Evolutionary conservation across 2,113 vertebrate species (phyloP).

Genomic region (Amphiprion percula): DNA sequence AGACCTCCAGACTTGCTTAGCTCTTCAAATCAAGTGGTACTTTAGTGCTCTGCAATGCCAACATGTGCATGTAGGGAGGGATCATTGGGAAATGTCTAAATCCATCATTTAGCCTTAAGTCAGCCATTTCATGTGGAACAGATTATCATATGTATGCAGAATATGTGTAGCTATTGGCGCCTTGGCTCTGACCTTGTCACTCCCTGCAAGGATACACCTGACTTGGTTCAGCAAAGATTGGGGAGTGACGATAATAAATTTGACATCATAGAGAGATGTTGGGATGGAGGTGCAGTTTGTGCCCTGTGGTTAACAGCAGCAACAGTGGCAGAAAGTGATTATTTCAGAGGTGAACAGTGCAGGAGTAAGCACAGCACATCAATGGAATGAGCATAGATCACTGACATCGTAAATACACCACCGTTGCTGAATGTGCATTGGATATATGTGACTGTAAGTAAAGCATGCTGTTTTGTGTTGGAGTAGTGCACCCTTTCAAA

Average conservation of each 20-base stretch:
- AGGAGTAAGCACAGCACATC: too few species aligned
- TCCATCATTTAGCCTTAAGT: conserved; percentile 13
- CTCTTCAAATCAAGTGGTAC: conserved; percentile 65
- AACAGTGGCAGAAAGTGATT: too few species aligned
- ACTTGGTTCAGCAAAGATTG: not conserved
- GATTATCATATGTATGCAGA: conserved; percentile 8
- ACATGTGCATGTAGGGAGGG: conserved; percentile 37
- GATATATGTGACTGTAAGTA: too few species aligned
- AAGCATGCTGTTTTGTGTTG: too few species aligned
- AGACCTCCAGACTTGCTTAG: conserved; percentile 58
- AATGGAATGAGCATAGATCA: too few species aligned
- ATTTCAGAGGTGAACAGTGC: too few species aligned
- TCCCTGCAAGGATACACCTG: not conserved
- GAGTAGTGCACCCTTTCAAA: too few species aligned
- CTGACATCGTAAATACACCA: too few species aligned
- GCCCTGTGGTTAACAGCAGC: not conserved
- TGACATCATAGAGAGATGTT: not conserved
- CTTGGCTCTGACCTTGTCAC: not conserved
- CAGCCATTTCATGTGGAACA: conserved; percentile 27
- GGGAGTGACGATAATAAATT: not conserved
- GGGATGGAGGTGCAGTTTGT: not conserved
- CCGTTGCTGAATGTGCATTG: too few species aligned
- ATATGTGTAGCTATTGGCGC: not conserved
- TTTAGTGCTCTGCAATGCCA: conserved; percentile 50
- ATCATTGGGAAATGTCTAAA: conserved; percentile 1